Conservation (phyloP, 2,888 invertebrate species). For the Nowickia ferox region DNA sequence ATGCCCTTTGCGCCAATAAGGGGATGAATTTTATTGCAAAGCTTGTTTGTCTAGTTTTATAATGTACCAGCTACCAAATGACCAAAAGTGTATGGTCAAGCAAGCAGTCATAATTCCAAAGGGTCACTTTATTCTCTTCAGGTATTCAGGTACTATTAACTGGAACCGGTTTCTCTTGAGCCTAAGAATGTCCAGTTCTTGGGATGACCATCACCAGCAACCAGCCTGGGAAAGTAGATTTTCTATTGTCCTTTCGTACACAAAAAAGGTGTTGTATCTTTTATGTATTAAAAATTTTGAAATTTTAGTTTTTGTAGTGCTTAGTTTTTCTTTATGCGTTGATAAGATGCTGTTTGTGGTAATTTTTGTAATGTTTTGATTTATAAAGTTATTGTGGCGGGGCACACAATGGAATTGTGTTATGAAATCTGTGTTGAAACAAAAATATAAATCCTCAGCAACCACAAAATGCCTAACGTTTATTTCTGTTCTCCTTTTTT, state of each 20-base stretch:
- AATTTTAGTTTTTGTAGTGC: constrained; percentile 14
- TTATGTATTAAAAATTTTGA: constrained; percentile 55
- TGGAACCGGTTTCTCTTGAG: constrained; percentile 50
- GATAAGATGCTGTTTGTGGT: constrained; percentile 72
- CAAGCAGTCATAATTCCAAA: constrained; percentile 40
- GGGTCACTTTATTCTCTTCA: constrained; percentile 47
- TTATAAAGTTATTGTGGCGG: constrained; percentile 64
- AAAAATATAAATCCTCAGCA: constrained; percentile 34
- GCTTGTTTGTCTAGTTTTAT: constrained; percentile 59
- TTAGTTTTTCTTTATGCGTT: constrained; percentile 54
- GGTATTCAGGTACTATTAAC: constrained; percentile 61
- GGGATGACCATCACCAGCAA: constrained; percentile 47
- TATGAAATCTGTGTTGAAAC: constrained; percentile 27
- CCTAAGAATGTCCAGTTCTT: constrained; percentile 57
- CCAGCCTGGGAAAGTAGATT: constrained; percentile 67
- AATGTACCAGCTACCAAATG: neutral
- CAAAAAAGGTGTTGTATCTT: constrained; percentile 67
- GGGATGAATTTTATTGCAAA: constrained; percentile 46
- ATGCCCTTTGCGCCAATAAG: neutral
- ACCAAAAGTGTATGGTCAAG: constrained; percentile 58
- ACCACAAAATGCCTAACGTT: constrained; percentile 60
- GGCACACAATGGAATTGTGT: constrained; percentile 41
- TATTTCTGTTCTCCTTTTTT: neutral
- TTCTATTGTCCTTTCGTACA: constrained; percentile 16
- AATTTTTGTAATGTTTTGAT: constrained; percentile 71